Conservation (phyloP, 2,888 invertebrate species). For the Bombylius major region DNA sequence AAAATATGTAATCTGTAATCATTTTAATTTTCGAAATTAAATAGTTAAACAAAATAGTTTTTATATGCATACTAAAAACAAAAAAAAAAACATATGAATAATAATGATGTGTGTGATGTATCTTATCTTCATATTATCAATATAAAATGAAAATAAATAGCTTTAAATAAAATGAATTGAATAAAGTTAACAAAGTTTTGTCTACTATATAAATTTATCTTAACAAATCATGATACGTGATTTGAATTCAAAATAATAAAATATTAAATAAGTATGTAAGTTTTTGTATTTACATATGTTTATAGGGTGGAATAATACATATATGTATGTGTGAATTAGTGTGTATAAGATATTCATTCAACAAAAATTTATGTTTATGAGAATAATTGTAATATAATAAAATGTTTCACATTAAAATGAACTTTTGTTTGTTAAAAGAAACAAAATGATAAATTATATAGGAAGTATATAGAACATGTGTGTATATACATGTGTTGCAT, state of each 20-base stretch:
- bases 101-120: neutral
- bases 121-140: neutral
- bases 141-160: neutral
- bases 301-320: no score
- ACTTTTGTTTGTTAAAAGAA: no score
- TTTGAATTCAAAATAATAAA: neutral
- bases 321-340: no score
- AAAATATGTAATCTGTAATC: no score
- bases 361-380: no score
- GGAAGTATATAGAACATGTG: no score
- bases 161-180: neutral
- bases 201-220: constrained; percentile 4
- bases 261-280: neutral
- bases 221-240: constrained; percentile 6
- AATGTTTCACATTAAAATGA: no score
- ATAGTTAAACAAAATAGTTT: neutral
- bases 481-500: no score
- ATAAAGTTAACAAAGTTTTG: constrained; percentile 1
- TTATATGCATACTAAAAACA: neutral
- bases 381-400: no score
- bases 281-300: no score
- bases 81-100: neutral
- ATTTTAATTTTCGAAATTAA: neutral
- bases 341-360: no score
- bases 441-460: no score